These are phyloP conservation scores for Beris chalybata DNA, from an alignment of 2,888 invertebrate genomes.

Conservation along the genomic window DNA sequence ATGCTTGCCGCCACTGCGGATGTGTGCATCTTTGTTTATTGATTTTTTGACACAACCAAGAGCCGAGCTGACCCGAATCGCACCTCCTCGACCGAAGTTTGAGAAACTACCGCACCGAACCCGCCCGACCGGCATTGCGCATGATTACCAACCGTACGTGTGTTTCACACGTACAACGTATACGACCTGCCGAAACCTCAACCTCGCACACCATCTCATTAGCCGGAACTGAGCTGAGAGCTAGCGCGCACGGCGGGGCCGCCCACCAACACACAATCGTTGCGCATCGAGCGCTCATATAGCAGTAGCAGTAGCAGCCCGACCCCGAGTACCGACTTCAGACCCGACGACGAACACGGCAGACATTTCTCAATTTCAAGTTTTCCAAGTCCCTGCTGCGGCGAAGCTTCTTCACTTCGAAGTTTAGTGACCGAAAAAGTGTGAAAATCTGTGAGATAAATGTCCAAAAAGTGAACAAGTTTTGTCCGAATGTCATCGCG, in stretches of 20 bases:
- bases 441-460: background rate
- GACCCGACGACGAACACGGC: slow-evolving; percentile 9
- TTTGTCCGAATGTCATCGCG: background rate
- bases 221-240: no score
- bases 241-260: no score
- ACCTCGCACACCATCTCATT: background rate
- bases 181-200: slow-evolving; percentile 11
- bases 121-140: background rate
- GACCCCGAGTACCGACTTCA: no score
- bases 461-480: slow-evolving; percentile 3
- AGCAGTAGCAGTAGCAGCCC: no score
- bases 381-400: slow-evolving; percentile 24
- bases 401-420: slow-evolving; percentile 4
- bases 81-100: background rate
- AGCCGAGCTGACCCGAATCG: background rate
- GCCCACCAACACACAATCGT: no score
- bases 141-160: background rate
- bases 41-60: slow-evolving; percentile 18
- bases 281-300: no score
- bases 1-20: background rate
- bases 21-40: slow-evolving; percentile 23
- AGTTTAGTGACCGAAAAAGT: slow-evolving; percentile 9
- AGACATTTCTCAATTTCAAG: slow-evolving; percentile 29
- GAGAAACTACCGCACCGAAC: background rate
- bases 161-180: background rate